Evolutionary conservation across 1,140 invertebrate genomes (phyloP).

Genomic region (Drosophila gunungcola): DNA sequence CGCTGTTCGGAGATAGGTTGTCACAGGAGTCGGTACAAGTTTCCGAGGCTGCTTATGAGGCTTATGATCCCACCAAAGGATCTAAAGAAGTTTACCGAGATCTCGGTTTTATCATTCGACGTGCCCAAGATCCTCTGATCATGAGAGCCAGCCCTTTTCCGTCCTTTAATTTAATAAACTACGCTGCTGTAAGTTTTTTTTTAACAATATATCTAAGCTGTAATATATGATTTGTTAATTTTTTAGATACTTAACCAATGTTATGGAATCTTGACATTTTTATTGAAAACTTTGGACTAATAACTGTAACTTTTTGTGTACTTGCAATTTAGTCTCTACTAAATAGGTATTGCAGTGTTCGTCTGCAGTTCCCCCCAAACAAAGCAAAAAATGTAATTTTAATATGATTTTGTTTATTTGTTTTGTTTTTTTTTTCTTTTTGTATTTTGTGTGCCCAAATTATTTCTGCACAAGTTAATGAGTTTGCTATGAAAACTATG

Average conservation of each 20-base stretch:
- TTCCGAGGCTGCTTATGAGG: conserved; percentile 34
- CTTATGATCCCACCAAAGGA: conserved; percentile 15
- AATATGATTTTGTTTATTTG: conserved; percentile 44
- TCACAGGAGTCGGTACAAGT: conserved; percentile 38
- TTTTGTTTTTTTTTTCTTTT: conserved; percentile 25
- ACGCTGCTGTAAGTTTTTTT: conserved; percentile 33
- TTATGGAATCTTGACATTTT: conserved; percentile 49
- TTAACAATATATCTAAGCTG: too few relatives aligned
- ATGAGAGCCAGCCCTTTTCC: conserved; percentile 46
- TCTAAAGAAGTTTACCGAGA: conserved; percentile 13
- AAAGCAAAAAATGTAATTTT: neutral
- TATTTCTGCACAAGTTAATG: conserved; percentile 71
- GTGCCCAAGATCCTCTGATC: conserved; percentile 24
- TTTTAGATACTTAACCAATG: conserved; percentile 59
- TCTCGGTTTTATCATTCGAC: conserved; percentile 32
- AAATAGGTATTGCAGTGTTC: conserved; percentile 6
- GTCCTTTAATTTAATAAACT: conserved; percentile 44
- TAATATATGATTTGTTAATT: neutral
- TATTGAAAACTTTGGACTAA: conserved; percentile 48
- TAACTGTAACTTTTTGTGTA: neutral
- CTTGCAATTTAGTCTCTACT: too few relatives aligned
- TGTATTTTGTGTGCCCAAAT: conserved; percentile 59
- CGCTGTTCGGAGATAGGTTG: conserved; percentile 33
- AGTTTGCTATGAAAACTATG: conserved; percentile 63
- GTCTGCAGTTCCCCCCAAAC: conserved; percentile 6